Evolutionary conservation across 2,113 vertebrate genomes (phyloP).

Genomic region (Triplophysa dalaica): DNA sequence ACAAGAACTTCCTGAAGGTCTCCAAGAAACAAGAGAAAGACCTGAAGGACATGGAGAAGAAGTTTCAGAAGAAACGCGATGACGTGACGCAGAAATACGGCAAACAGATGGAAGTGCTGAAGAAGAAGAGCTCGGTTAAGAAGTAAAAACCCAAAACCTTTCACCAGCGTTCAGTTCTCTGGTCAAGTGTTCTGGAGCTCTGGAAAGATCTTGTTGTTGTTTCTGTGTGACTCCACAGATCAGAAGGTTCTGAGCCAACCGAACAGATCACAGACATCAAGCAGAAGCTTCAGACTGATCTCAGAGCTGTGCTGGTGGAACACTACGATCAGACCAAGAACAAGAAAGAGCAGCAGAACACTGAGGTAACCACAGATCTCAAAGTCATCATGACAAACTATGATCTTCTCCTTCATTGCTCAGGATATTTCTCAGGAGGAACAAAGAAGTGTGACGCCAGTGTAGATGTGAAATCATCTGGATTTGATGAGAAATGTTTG

Average conservation of each 20-base stretch:
- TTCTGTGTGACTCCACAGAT: conserved; percentile 51
- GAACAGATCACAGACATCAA: conserved; percentile 75
- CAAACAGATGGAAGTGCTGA: conserved; percentile 67
- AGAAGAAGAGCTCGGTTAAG: conserved; percentile 72
- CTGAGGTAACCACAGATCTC: conserved; percentile 73
- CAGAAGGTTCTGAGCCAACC: conserved; percentile 40
- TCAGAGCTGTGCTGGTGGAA: conserved; percentile 76
- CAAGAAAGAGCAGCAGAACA: conserved; percentile 83
- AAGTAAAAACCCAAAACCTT: conserved; percentile 69
- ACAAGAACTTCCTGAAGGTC: conserved; percentile 86
- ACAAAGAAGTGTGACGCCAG: no score
- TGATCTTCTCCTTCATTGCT: no score
- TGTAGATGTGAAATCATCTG: no score
- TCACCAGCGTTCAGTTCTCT: conserved; percentile 29
- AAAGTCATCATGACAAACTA: no score
- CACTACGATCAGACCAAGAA: conserved; percentile 75
- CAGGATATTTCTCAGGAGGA: no score
- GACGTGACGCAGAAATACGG: conserved; percentile 84
- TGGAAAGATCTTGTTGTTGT: background rate
- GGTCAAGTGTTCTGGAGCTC: background rate
- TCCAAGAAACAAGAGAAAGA: conserved; percentile 90
- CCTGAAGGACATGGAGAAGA: conserved; percentile 83
- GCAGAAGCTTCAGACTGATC: conserved; percentile 80
- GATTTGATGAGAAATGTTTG: no score
- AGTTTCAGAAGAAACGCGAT: conserved; percentile 80